Percentiles rank a stretch among this genome's conserved stretches.
Conservation (phyloP, 2,888 invertebrate genomes). For the Labia minor region DNA sequence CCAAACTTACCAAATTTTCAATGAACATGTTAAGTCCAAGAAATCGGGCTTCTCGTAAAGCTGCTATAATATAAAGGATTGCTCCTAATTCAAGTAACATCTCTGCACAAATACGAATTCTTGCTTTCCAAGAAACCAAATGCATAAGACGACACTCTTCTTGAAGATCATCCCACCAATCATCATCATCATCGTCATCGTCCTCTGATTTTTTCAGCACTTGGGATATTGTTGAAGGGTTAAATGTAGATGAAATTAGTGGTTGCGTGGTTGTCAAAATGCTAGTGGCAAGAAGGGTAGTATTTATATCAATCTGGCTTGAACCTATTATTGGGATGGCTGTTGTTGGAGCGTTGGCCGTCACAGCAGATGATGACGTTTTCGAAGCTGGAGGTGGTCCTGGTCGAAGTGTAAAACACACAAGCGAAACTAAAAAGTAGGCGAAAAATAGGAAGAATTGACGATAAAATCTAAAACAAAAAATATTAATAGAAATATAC, state of each 20-base stretch:
- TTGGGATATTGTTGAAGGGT: slow-evolving; percentile 23
- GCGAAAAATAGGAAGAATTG: slow-evolving; percentile 83
- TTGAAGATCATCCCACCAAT: slow-evolving; percentile 58
- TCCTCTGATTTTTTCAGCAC: slow-evolving; percentile 25
- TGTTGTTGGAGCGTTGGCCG: slow-evolving; percentile 32
- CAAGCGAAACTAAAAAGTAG: slow-evolving; percentile 79
- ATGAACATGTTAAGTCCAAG: slow-evolving; percentile 89
- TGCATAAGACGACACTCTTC: slow-evolving; percentile 62
- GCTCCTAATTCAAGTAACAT: slow-evolving; percentile 70
- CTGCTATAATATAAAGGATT: slow-evolving; percentile 70
- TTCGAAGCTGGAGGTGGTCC: slow-evolving; percentile 48
- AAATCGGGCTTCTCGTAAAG: slow-evolving; percentile 78
- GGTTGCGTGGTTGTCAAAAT: slow-evolving; percentile 23
- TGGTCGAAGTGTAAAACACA: slow-evolving; percentile 82
- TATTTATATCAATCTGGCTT: background rate
- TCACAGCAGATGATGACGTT: slow-evolving; percentile 34
- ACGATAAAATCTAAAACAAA: slow-evolving; percentile 65
- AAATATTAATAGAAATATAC: too few species aligned
- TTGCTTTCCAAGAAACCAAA: slow-evolving; percentile 46
- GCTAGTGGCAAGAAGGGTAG: slow-evolving; percentile 16
- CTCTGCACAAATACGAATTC: slow-evolving; percentile 68
- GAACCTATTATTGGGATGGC: slow-evolving; percentile 32
- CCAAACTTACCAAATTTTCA: slow-evolving; percentile 76
- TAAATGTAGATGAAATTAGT: slow-evolving; percentile 16
- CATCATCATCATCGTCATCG: slow-evolving; percentile 43